Evolutionary conservation across 2,797 vertebrate species (phyloP).

Genomic region (Moxostoma hubbsi): DNA sequence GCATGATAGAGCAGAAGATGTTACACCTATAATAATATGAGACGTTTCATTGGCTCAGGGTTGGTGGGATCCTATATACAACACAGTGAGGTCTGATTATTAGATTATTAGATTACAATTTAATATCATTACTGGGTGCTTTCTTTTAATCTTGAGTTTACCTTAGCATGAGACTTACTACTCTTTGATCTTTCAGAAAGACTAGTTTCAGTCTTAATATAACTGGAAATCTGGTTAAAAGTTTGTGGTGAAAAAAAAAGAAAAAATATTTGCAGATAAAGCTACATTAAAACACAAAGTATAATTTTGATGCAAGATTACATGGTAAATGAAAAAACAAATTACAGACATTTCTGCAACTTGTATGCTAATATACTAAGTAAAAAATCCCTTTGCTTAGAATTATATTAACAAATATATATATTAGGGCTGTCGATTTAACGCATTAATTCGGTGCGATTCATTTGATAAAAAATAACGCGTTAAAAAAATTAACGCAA

Average conservation of each 20-base stretch:
- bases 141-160: not conserved
- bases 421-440: no score
- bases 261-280: not conserved
- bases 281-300: not conserved
- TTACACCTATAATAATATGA: slow-evolving; percentile 9
- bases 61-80: slow-evolving; percentile 30
- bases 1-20: slow-evolving; percentile 14
- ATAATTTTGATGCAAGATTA: not conserved
- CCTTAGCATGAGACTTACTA: not conserved
- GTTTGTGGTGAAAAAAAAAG: not conserved
- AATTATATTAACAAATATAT: no score
- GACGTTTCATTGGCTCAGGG: not conserved
- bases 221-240: not conserved
- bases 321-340: no score
- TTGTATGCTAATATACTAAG: slow-evolving; percentile 1
- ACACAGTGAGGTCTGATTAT: not conserved
- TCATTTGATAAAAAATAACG: no score
- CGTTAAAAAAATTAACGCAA: no score
- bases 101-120: not conserved
- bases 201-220: not conserved
- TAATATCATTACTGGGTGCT: slow-evolving; percentile 8
- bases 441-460: no score
- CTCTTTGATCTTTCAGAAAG: not conserved
- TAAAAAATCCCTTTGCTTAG: not conserved
- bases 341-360: not conserved